phyloP scores from a whole-genome alignment of 1,140 invertebrate species.

The Penaeus chinensis region DNA sequence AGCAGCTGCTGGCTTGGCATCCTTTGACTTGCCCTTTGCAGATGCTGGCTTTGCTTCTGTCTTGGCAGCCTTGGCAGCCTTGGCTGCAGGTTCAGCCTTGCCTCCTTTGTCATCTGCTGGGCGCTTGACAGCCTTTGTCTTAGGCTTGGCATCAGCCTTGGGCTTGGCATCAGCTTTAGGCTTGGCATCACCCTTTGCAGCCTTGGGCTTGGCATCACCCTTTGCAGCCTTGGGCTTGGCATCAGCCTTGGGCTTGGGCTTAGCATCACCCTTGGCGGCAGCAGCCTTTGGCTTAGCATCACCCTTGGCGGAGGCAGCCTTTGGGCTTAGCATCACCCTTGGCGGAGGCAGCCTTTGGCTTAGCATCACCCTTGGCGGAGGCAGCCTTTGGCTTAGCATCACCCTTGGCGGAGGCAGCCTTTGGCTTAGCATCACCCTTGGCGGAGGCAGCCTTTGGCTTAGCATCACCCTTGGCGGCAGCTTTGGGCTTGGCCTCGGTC shows the following conservation, averaged over 20 bases:
- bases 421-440: conserved; percentile 10
- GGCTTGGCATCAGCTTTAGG: background rate
- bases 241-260: background rate
- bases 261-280: conserved; percentile 30
- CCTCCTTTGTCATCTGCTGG: conserved; percentile 44
- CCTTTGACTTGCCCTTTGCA: conserved; percentile 33
- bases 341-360: background rate
- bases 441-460: conserved; percentile 11
- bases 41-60: conserved; percentile 34
- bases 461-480: conserved; percentile 13
- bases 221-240: conserved; percentile 16
- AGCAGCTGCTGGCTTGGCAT: background rate
- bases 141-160: background rate
- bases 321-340: background rate
- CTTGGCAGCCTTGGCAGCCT: conserved; percentile 32
- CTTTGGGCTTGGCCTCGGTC: background rate
- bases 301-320: conserved; percentile 27
- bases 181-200: conserved; percentile 26
- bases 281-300: conserved; percentile 15
- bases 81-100: conserved; percentile 30
- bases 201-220: background rate
- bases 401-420: conserved; percentile 25
- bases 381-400: background rate
- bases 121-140: conserved; percentile 13
- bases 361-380: conserved; percentile 15